phyloP scores from a whole-genome alignment of 2,797 vertebrate species.

The Melanotaenia trifasciata region DNA sequence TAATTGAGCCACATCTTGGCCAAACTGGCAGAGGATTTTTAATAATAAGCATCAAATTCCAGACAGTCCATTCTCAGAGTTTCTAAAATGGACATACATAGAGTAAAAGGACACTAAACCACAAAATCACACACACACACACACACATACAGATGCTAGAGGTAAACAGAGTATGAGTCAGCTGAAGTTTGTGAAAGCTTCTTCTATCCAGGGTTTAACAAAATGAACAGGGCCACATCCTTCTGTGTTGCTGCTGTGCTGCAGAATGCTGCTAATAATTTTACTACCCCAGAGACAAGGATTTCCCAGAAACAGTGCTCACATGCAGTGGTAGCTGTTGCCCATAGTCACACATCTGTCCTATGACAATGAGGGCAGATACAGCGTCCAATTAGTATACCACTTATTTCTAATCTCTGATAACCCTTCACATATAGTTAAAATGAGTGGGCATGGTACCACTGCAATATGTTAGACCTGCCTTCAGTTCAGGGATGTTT shows the following conservation, averaged over 20 bases:
- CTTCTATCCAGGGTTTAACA: slow-evolving; percentile 42
- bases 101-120: not conserved
- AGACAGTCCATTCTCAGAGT: slow-evolving; percentile 53
- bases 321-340: not conserved
- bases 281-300: not conserved
- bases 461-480: not conserved
- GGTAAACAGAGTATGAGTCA: slow-evolving; percentile 31
- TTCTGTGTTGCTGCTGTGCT: slow-evolving; percentile 35
- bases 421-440: not conserved
- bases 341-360: not conserved
- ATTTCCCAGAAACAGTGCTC: slow-evolving; percentile 25
- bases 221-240: slow-evolving; percentile 56
- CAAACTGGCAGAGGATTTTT: slow-evolving; percentile 22
- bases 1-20: slow-evolving; percentile 30
- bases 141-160: slow-evolving; percentile 22
- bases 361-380: slow-evolving; percentile 29
- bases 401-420: not conserved
- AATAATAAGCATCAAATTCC: slow-evolving; percentile 52
- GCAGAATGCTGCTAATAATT: slow-evolving; percentile 27
- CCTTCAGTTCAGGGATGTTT: not conserved
- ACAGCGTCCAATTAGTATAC: not conserved
- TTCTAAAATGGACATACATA: slow-evolving; percentile 36
- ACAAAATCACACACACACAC: slow-evolving; percentile 9
- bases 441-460: not conserved
- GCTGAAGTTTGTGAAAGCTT: slow-evolving; percentile 40